Conservation (phyloP, 2,113 vertebrate species). For the Brienomyrus brachyistius region DNA sequence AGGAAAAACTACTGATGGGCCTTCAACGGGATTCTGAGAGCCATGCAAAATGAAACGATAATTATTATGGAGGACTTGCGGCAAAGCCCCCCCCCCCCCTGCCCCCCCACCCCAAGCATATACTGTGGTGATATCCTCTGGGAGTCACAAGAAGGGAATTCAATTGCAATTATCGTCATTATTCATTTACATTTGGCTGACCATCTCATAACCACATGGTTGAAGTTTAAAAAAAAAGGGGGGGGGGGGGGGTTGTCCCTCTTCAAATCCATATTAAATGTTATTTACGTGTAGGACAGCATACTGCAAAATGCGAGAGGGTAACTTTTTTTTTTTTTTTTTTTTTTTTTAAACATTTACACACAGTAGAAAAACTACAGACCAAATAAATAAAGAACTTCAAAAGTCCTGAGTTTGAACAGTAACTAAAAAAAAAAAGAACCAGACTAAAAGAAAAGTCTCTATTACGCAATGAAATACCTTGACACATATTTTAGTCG, state of each 20-base stretch:
- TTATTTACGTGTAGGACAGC: background rate
- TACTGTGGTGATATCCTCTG: background rate
- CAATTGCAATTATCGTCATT: background rate
- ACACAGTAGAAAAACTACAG: background rate
- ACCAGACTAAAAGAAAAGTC: background rate
- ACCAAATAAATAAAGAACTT: background rate
- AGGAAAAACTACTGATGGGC: background rate
- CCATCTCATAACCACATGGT: background rate
- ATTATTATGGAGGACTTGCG: conserved; percentile 20
- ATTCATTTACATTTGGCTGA: conserved; percentile 1
- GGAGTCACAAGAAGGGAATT: background rate
- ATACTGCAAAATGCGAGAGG: background rate
- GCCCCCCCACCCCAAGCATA: background rate
- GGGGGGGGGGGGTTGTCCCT: background rate
- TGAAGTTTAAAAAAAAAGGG: background rate
- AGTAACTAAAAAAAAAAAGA: background rate
- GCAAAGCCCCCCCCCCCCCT: background rate
- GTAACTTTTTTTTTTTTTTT: background rate
- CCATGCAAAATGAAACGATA: conserved; percentile 13
- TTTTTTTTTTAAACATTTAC: background rate
- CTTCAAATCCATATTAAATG: background rate
- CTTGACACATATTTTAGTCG: conserved; percentile 11
- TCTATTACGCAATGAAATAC: background rate
- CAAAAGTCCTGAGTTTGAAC: background rate
- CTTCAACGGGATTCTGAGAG: conserved; percentile 24